These are phyloP conservation scores for Macrotis lagotis DNA, from an alignment of 2,113 vertebrate genomes.

Conservation along the genomic window DNA sequence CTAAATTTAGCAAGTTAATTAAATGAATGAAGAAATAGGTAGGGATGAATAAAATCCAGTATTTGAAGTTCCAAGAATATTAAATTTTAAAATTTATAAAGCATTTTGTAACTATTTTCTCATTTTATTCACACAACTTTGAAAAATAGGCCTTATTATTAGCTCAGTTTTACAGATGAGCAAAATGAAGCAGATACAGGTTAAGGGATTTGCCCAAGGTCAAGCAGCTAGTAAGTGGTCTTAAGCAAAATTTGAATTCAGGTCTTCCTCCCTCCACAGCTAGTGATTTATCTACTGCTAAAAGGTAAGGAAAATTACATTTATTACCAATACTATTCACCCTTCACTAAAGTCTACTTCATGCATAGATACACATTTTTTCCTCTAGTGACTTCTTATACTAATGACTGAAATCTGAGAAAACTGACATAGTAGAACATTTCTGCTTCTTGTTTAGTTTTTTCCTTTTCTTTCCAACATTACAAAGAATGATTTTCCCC, in stretches of 20 bases:
- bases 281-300: neutral
- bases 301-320: neutral
- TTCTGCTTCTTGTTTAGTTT: neutral
- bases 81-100: neutral
- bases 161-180: neutral
- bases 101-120: neutral
- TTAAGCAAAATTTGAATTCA: neutral
- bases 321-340: neutral
- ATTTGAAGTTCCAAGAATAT: no score
- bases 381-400: neutral
- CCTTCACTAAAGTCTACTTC: neutral
- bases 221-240: neutral
- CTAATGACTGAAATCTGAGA: neutral
- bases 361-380: neutral
- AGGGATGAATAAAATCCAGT: neutral
- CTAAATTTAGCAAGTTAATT: neutral
- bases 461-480: neutral
- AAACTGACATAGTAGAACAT: neutral
- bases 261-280: neutral
- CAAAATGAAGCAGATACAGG: neutral
- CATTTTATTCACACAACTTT: neutral
- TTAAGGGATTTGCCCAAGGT: neutral
- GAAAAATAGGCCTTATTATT: neutral
- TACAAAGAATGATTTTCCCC: neutral
- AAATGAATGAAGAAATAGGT: neutral